These are phyloP conservation scores for Sitophilus oryzae DNA, from an alignment of 1,140 invertebrate species.

Conservation along the genomic window DNA sequence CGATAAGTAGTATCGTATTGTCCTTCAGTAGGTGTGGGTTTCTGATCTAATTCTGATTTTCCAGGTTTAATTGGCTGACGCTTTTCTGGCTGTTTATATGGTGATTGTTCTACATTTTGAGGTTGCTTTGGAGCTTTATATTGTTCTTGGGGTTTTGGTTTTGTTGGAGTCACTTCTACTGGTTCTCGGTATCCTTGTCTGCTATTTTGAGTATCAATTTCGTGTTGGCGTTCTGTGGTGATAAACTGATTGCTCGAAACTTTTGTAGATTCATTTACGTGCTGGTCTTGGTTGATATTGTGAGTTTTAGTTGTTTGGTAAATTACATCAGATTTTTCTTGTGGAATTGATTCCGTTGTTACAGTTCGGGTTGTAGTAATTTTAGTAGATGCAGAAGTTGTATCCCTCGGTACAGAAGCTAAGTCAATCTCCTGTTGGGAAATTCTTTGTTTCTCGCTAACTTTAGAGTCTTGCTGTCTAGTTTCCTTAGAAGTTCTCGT, in stretches of 20 bases:
- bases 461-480: background rate
- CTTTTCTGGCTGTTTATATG: slow-evolving; percentile 30
- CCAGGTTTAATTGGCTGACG: slow-evolving; percentile 32
- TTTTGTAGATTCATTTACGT: slow-evolving; percentile 8
- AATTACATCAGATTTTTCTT: slow-evolving; percentile 2
- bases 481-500: background rate
- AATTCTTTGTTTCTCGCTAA: background rate
- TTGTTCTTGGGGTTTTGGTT: too few species aligned
- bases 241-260: slow-evolving; percentile 23
- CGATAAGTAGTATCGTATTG: slow-evolving; percentile 57
- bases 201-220: slow-evolving; percentile 22
- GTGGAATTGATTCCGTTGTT: slow-evolving; percentile 5
- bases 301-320: slow-evolving; percentile 1
- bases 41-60: slow-evolving; percentile 34
- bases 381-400: background rate
- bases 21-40: slow-evolving; percentile 38
- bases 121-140: too few species aligned
- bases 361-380: slow-evolving; percentile 9
- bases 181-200: slow-evolving; percentile 57
- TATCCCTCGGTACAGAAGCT: background rate
- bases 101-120: too few species aligned
- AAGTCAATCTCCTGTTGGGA: slow-evolving; percentile 8
- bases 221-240: slow-evolving; percentile 24
- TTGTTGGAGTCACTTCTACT: background rate
- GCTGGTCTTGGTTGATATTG: slow-evolving; percentile 6